Conservation (phyloP, 2,888 invertebrate genomes). For the Tridacna crocea region DNA sequence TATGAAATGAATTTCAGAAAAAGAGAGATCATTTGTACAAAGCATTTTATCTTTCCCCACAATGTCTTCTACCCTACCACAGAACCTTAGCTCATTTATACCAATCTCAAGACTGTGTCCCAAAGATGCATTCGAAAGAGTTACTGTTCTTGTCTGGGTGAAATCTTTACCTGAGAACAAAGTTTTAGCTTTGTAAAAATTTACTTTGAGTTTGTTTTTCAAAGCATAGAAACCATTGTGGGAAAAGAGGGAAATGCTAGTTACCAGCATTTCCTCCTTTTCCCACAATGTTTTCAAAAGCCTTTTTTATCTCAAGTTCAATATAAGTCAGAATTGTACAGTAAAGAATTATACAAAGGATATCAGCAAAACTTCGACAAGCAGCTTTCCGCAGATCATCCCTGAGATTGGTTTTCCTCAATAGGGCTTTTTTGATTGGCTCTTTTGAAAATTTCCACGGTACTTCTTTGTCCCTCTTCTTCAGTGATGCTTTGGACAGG, state of each 20-base stretch:
- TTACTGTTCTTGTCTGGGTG: neutral
- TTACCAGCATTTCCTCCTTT: neutral
- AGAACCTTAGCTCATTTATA: too few relatives aligned
- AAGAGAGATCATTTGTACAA: too few relatives aligned
- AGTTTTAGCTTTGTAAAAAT: conserved; percentile 4
- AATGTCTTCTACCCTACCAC: too few relatives aligned
- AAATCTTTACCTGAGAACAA: too few relatives aligned
- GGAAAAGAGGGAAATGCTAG: neutral
- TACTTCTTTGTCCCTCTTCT: conserved; percentile 64
- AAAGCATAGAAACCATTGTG: too few relatives aligned
- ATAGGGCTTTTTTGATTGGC: conserved; percentile 73
- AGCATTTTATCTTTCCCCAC: too few relatives aligned
- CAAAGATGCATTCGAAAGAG: too few relatives aligned
- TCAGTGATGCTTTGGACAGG: conserved; percentile 74
- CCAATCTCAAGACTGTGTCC: too few relatives aligned
- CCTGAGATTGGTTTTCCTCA: conserved; percentile 65
- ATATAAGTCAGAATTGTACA: neutral
- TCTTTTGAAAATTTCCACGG: conserved; percentile 75
- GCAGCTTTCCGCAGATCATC: conserved; percentile 71
- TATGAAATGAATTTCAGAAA: too few relatives aligned
- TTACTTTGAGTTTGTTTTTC: neutral
- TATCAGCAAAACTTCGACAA: conserved; percentile 72
- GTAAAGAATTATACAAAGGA: conserved; percentile 63
- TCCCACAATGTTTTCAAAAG: neutral
- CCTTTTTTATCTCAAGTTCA: neutral